A percentile compares a stretch with the other conserved stretches of the same genome.
Evolutionary conservation across 2,888 invertebrate genomes (phyloP).

Genomic region (Oligia fasciuncula): DNA sequence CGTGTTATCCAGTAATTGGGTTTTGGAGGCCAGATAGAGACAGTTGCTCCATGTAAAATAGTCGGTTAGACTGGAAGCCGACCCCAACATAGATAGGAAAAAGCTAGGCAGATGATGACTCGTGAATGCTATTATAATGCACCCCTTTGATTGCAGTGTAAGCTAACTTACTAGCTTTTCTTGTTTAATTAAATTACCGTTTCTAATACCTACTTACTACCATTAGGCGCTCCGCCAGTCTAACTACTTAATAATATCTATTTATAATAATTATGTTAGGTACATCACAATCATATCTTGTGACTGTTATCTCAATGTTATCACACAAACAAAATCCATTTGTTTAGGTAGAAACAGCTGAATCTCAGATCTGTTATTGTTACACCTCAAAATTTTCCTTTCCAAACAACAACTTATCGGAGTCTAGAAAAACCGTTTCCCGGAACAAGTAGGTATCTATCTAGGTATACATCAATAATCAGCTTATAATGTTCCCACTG

Average conservation of each 20-base stretch:
- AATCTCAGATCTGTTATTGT: background rate
- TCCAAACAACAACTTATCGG: background rate
- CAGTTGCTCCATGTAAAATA: too few relatives aligned
- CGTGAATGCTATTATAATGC: background rate
- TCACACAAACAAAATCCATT: background rate
- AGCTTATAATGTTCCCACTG: too few relatives aligned
- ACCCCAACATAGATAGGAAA: too few relatives aligned
- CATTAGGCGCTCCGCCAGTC: constrained; percentile 3
- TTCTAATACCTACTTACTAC: background rate
- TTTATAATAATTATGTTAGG: background rate
- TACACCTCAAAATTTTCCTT: background rate
- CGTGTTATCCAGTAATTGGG: too few relatives aligned
- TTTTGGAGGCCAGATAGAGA: too few relatives aligned
- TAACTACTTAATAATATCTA: background rate
- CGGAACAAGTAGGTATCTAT: background rate
- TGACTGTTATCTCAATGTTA: constrained; percentile 32
- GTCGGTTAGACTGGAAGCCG: too few relatives aligned
- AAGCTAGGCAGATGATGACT: too few relatives aligned
- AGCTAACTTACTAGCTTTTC: too few relatives aligned
- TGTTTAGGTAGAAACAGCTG: constrained; percentile 8
- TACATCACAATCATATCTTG: constrained; percentile 16
- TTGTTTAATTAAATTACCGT: too few relatives aligned
- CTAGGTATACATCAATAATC: background rate
- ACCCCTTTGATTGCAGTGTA: background rate
- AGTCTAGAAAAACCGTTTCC: background rate